Base-by-base conservation (phyloP, 2,113 vertebrate species). In the Isichthys henryi region DNA sequence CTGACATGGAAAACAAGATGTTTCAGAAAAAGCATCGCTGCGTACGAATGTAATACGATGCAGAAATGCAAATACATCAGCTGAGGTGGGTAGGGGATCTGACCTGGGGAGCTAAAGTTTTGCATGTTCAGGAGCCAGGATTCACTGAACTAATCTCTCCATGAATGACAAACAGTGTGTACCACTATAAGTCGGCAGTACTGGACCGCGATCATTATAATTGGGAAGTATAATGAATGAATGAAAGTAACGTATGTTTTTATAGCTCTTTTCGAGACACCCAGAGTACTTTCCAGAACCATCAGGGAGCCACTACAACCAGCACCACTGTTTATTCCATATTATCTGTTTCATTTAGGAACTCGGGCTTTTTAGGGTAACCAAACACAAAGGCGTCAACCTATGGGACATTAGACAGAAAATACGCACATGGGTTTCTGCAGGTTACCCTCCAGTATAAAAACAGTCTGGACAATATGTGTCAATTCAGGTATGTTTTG, bases 341-440 rank as follows among this genome's bases (percentile, higher is more conserved):
- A 4, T 48, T 4, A 4, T 48, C 46, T 46, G 35, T 46, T 46
- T 48, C 80, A 83, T 43, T 43, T 83, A 46, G 45, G 10, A 9
- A 45, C 39, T 21, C 80, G n/a, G 80, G 5, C 23, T 66, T 91
- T 77, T 74, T 92, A 98, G 97, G 90, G 88, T 97, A 91, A 95
- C 92, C 92, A 95, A 96, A 58, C 95, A 97, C 91, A 96, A 96
- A 91, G 97, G 94, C n/a, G 96, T 97, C 88, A 97, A 95, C 89
- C 88, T 99, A 89, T 94, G 91, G 0, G 96, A 97, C 2, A 88
- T 96, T 7, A 93, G 90, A 88, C 93, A 96, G 90, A 53, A 94
- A 93, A 5, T 93, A 95, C 19, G 94, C 92, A 0, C 95, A 95
- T 92, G 94, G 93, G 83, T 98, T 97, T 49, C 91, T 95, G 89